Conservation (phyloP, 2,888 invertebrate species). For the Beris morrisii region DNA sequence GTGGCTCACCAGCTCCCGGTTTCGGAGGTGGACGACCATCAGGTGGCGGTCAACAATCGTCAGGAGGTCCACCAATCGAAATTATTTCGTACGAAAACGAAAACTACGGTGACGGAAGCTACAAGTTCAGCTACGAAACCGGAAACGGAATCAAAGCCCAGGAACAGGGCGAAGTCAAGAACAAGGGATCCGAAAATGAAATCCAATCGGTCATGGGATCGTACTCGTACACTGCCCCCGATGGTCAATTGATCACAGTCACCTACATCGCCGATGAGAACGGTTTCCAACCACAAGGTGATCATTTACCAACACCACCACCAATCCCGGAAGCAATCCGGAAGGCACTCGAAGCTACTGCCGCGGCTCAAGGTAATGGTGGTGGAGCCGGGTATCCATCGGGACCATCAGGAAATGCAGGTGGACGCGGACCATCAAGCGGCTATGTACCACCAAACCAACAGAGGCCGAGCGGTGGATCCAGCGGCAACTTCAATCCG, state of each 20-base stretch:
- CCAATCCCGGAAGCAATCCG: constrained; percentile 68
- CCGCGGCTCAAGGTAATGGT: constrained; percentile 52
- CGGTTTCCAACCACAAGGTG: constrained; percentile 64
- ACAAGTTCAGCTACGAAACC: constrained; percentile 65
- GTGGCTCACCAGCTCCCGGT: constrained; percentile 27
- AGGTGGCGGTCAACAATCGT: constrained; percentile 42
- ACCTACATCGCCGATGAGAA: constrained; percentile 68
- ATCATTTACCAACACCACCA: constrained; percentile 65
- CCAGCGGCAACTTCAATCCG: constrained; percentile 34
- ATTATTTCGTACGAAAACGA: constrained; percentile 62
- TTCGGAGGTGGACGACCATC: constrained; percentile 29
- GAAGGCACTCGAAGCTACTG: constrained; percentile 60
- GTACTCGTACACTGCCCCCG: constrained; percentile 67
- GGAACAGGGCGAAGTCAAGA: constrained; percentile 65
- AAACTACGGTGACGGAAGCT: constrained; percentile 52
- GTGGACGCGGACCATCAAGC: constrained; percentile 10
- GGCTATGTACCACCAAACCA: constrained; percentile 24
- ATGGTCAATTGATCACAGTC: constrained; percentile 60
- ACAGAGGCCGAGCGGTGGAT: constrained; percentile 24
- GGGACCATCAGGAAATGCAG: constrained; percentile 8
- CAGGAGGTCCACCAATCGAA: constrained; percentile 57
- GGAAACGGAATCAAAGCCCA: constrained; percentile 66
- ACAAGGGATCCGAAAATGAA: constrained; percentile 61
- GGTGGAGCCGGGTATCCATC: constrained; percentile 44
- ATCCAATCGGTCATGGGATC: constrained; percentile 59